These are phyloP conservation scores for Tetraneura akinire DNA, from an alignment of 1,140 invertebrate species.

Conservation along the genomic window DNA sequence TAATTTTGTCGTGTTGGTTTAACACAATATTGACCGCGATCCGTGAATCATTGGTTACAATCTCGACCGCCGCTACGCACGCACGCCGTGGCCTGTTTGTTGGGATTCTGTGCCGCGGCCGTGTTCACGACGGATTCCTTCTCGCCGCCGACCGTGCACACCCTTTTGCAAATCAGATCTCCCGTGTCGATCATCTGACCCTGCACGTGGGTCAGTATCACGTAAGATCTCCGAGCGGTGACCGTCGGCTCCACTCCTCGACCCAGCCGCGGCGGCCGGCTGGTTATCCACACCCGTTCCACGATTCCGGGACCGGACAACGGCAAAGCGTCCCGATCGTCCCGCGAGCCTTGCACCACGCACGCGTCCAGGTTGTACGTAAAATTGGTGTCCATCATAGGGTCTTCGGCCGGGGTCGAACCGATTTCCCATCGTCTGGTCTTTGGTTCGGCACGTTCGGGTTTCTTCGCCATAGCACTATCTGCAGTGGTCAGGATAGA, in stretches of 20 bases:
- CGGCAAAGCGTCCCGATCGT: not conserved
- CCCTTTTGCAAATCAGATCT: conserved; percentile 1
- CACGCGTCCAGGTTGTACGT: conserved; percentile 32
- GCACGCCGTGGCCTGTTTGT: not conserved
- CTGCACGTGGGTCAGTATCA: conserved; percentile 29
- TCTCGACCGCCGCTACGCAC: not conserved
- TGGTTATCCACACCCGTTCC: conserved; percentile 38
- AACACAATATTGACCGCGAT: not conserved
- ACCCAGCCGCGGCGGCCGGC: conserved; percentile 17
- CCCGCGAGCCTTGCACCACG: not conserved
- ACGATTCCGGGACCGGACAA: not conserved
- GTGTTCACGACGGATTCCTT: not conserved
- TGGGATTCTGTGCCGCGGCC: not conserved
- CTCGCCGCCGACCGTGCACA: not conserved
- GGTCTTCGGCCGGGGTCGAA: not conserved
- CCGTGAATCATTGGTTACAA: not conserved
- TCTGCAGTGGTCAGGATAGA: too few species aligned
- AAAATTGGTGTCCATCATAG: conserved; percentile 12
- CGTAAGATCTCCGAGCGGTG: not conserved
- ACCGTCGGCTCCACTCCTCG: conserved; percentile 12
- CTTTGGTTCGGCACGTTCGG: too few species aligned
- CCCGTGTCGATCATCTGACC: conserved; percentile 23
- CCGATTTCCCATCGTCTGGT: not conserved
- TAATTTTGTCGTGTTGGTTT: too few species aligned
- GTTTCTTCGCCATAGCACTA: too few species aligned